Evolutionary conservation across 2,797 vertebrate genomes (phyloP), one percentile per base, ranked within the genome.

Genomic region (Danio albolineatus): DNA sequence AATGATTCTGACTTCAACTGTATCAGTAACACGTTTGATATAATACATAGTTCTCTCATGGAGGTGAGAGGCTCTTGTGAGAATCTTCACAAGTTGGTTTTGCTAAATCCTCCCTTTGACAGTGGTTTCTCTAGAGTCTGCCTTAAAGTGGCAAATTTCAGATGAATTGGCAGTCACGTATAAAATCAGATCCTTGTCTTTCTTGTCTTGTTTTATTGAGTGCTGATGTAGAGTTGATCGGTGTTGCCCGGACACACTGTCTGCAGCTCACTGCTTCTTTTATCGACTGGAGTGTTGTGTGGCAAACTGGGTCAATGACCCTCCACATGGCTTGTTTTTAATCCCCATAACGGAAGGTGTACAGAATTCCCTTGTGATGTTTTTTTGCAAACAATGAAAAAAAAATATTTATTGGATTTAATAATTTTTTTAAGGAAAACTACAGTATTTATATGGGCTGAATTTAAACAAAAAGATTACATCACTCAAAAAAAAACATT

Each of bases 301-400:
- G 46, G 76, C 81, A 75, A 19, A 39, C 28, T 57, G 64, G 51
- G 56, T 83, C 71, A 83, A 73, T 79, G 62, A 17, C 56, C 17
- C 51, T 54, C 53, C 62, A 39, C 46, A 13, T 7, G 12, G 62
- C 9, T 73, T 65, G 44, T 60, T 38, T 56, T 64, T 48, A 21
- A 66, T 14, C 56, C 73, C 61, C 39, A 72, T 43, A 48, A 19
- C 46, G 21, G 51, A 44, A 48, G 4, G 8, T 41, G 43, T 7
- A 17, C 17, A 21, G 36, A 17, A 16, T 64, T 46, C 41, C 41
- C 3, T 14, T 46, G 7, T 14, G 17, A 46, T 28, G 1, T 28
- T 28, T 28, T 28, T 28, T 28, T 28, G 28, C 28, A 28, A 28
- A 28, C n/a, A 28, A 3, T 28, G 1, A 3, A 28, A 28, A 28